phyloP scores from a whole-genome alignment of 2,797 vertebrate species.

The Erpetoichthys calabaricus region DNA sequence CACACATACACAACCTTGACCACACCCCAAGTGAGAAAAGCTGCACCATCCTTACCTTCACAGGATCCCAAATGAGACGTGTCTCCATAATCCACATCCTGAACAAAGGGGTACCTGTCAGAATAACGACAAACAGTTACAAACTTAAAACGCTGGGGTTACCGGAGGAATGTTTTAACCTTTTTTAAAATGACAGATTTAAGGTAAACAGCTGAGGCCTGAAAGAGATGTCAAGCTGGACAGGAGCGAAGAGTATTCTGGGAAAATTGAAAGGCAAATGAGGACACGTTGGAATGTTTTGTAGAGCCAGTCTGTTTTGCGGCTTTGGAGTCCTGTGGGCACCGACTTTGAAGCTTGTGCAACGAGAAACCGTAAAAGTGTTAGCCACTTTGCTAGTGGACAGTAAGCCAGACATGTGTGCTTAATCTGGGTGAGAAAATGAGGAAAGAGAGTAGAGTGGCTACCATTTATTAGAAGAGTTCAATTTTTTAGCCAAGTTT shows the following conservation, averaged over 20 bases:
- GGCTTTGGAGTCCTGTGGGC: slow-evolving; percentile 2
- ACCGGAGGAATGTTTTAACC: not conserved
- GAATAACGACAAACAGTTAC: slow-evolving; percentile 17
- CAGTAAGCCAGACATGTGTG: too few species aligned
- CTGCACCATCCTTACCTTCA: slow-evolving; percentile 59
- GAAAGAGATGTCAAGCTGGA: too few species aligned
- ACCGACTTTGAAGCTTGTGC: not conserved
- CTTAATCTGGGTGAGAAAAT: too few species aligned
- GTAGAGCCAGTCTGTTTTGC: not conserved
- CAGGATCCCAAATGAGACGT: slow-evolving; percentile 84
- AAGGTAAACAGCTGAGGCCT: too few species aligned
- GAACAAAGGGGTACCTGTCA: slow-evolving; percentile 69
- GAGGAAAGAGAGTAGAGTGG: too few species aligned
- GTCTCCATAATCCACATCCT: slow-evolving; percentile 74
- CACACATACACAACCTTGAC: not conserved
- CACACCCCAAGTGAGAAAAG: not conserved
- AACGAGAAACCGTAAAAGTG: not conserved
- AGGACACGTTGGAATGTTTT: too few species aligned
- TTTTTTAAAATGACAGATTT: too few species aligned
- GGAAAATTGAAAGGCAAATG: too few species aligned
- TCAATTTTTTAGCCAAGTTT: too few species aligned
- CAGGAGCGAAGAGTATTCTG: too few species aligned
- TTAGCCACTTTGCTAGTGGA: too few species aligned
- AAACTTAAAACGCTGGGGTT: slow-evolving; percentile 10
- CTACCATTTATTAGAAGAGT: too few species aligned